Percentiles rank a stretch among this genome's conserved stretches.
Evolutionary conservation across 2,888 invertebrate species (phyloP).

Genomic region (Pinctada fucata): DNA sequence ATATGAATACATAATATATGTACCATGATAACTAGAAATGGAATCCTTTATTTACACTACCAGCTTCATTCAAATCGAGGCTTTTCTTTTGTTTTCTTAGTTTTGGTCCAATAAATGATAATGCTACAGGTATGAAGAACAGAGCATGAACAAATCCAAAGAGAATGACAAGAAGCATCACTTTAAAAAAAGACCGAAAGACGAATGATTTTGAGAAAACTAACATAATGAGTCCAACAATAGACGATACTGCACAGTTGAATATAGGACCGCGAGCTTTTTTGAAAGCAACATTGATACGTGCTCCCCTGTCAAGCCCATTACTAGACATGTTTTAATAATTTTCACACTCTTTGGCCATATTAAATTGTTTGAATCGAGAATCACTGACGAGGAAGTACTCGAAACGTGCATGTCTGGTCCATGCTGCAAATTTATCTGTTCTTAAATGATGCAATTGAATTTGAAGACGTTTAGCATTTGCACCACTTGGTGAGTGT

Average conservation of each 20-base stretch:
- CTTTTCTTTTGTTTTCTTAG: background rate
- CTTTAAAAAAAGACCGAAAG: conserved; percentile 55
- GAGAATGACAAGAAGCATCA: conserved; percentile 55
- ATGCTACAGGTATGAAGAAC: conserved; percentile 51
- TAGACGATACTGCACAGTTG: conserved; percentile 57
- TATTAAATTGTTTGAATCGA: too few relatives aligned
- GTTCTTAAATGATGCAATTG: too few relatives aligned
- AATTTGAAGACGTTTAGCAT: too few relatives aligned
- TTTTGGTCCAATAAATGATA: conserved; percentile 47
- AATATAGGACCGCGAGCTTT: conserved; percentile 53
- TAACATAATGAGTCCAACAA: conserved; percentile 56
- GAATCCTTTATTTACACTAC: too few relatives aligned
- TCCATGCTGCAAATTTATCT: too few relatives aligned
- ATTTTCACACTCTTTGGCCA: too few relatives aligned
- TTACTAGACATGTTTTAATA: conserved; percentile 42
- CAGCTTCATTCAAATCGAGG: too few relatives aligned
- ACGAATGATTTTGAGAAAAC: conserved; percentile 50
- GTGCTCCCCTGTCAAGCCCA: conserved; percentile 36
- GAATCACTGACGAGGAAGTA: too few relatives aligned
- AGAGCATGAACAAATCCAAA: conserved; percentile 54
- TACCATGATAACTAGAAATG: too few relatives aligned
- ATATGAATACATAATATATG: too few relatives aligned
- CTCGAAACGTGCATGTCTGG: too few relatives aligned
- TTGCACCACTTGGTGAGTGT: too few relatives aligned
- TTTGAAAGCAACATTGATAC: conserved; percentile 44